These are phyloP conservation scores for Neogobius melanostomus DNA, from an alignment of 2,113 vertebrate genomes.

Conservation along the genomic window DNA sequence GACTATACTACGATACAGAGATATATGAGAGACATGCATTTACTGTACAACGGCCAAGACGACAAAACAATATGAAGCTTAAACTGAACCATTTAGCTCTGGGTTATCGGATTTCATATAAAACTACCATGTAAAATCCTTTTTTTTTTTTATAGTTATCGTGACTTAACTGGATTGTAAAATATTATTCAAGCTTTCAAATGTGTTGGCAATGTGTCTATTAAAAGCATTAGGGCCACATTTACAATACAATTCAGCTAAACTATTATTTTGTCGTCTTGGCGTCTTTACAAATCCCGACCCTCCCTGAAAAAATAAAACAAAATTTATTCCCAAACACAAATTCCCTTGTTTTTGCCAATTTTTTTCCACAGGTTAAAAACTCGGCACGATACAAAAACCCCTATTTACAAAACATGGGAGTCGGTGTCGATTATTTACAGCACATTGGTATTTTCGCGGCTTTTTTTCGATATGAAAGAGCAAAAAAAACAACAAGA, in stretches of 20 bases:
- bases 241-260: constrained; percentile 34
- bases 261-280: constrained; percentile 41
- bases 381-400: constrained; percentile 61
- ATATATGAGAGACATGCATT: constrained; percentile 71
- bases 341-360: background rate
- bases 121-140: too few species aligned
- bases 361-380: constrained; percentile 55
- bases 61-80: constrained; percentile 5
- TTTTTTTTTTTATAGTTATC: too few species aligned
- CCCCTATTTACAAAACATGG: constrained; percentile 67
- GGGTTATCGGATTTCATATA: too few species aligned
- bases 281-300: constrained; percentile 43
- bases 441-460: constrained; percentile 41
- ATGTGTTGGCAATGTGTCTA: too few species aligned
- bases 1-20: constrained; percentile 71
- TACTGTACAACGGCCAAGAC: constrained; percentile 63
- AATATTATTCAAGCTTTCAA: too few species aligned
- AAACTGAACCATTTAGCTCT: too few species aligned
- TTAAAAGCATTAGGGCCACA: too few species aligned
- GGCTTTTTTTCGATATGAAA: constrained; percentile 12
- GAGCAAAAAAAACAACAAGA: constrained; percentile 19
- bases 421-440: constrained; percentile 47
- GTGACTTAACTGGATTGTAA: too few species aligned
- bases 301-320: constrained; percentile 3
- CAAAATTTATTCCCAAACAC: too few species aligned